A percentile compares a stretch with the other conserved stretches of the same genome.
Evolutionary conservation across 2,113 vertebrate species (phyloP).

Genomic region (Meleagris gallopavo): DNA sequence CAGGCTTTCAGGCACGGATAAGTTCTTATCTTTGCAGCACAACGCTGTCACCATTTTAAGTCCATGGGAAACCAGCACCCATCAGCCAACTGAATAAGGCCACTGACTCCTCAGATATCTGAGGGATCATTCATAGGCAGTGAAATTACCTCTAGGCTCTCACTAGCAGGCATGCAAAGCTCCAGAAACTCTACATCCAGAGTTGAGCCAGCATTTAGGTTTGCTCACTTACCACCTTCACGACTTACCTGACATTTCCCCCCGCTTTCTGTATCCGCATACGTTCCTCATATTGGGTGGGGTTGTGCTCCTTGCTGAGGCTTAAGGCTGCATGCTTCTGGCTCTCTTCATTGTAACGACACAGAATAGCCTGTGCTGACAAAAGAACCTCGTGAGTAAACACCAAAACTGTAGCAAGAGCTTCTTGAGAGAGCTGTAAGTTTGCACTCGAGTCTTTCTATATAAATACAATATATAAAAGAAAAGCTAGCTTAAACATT

Average conservation of each 20-base stretch:
- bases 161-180: accelerated
- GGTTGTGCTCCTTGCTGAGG: constrained; percentile 96
- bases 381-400: not conserved
- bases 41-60: accelerated
- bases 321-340: constrained; percentile 83
- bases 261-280: constrained; percentile 98
- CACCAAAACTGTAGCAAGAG: not conserved
- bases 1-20: not conserved
- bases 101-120: not conserved
- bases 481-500: not conserved
- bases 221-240: not conserved
- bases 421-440: not conserved
- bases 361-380: constrained; percentile 88
- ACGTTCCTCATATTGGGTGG: constrained; percentile 93
- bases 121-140: not conserved
- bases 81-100: not conserved
- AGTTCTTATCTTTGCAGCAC: not conserved
- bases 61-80: not conserved
- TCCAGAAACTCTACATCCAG: not conserved
- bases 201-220: not conserved
- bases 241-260: constrained; percentile 90
- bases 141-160: not conserved
- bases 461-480: too few relatives aligned
- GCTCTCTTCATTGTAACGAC: constrained; percentile 84
- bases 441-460: not conserved